A percentile compares a stretch with the other conserved stretches of the same genome.
Conservation (phyloP, 2,797 vertebrate genomes). For the Morus bassanus region DNA sequence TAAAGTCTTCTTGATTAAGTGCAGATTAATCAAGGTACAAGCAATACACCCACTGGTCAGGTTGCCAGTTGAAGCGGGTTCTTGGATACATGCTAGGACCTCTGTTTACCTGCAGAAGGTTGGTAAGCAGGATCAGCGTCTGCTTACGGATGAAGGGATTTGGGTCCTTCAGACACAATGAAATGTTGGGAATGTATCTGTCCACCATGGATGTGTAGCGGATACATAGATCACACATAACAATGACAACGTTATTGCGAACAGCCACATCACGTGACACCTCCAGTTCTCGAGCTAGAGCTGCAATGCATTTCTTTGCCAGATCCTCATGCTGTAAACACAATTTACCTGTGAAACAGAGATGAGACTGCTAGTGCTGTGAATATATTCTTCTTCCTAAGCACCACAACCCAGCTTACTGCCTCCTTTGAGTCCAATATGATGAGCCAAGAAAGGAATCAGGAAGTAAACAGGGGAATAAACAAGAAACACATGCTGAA, state of each 20-base stretch:
- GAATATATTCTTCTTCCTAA: not conserved
- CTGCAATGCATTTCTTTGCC: slow-evolving; percentile 85
- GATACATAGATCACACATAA: slow-evolving; percentile 92
- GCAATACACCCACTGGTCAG: not conserved
- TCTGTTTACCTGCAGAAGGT: slow-evolving; percentile 87
- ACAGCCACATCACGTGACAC: slow-evolving; percentile 81
- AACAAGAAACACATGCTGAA: not conserved
- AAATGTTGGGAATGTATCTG: slow-evolving; percentile 87
- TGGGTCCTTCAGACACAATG: slow-evolving; percentile 84
- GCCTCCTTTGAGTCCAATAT: not conserved
- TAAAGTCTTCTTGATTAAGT: not conserved
- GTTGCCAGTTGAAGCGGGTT: not conserved
- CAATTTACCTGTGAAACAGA: slow-evolving; percentile 82
- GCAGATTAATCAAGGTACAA: not conserved
- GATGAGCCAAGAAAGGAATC: not conserved
- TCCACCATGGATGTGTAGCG: slow-evolving; percentile 90
- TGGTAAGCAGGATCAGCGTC: slow-evolving; percentile 91
- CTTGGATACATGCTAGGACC: not conserved
- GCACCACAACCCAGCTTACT: not conserved
- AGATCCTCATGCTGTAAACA: slow-evolving; percentile 92
- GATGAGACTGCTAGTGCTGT: not conserved
- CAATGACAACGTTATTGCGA: slow-evolving; percentile 88
- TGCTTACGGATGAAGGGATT: slow-evolving; percentile 87
- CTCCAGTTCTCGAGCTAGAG: slow-evolving; percentile 90
- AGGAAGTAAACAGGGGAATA: not conserved